Base-by-base conservation (phyloP, 1,140 invertebrate species). In the Drosophila pseudoobscura region DNA sequence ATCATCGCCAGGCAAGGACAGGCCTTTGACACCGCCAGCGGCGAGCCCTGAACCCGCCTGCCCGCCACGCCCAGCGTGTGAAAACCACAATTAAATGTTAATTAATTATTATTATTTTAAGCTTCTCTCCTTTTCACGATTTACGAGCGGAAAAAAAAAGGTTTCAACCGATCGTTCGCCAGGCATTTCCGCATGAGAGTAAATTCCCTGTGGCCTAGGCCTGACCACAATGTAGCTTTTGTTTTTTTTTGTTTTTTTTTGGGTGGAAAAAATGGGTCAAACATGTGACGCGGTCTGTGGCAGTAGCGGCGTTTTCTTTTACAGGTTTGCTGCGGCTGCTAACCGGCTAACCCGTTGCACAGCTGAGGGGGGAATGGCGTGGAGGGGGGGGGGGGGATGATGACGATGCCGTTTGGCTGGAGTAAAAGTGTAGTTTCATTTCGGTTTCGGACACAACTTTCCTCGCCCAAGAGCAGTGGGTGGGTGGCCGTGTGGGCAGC, bases 401-500 rank as follows among this genome's bases (percentile, higher is more conserved):
- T 39, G 35, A 39, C 35, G 35, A 39, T 49, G 50, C 45, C 49
- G 49, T 71, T 49, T 73, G 52, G 50, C 35, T 57, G 51, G 52
- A 77, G 73, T 76, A 84, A 84, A 84, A 83, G 80, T 84, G 49
- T 78, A 83, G 79, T 83, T 84, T 84, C 56, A 72, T 84, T 84
- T 84, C 58, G 51, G 74, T 84, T 76, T 71, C 51, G 29, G 29
- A 31, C 29, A 56, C 54, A 54, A 57, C 47, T 72, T 80, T 76
- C 69, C 71, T 75, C 71, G 56, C 15, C 45, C 24, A 51, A 41
- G 51, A 13, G 13, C 15, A 9, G 20, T 53, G 56, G 69, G 57
- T 73, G 68, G 55, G 43, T 39, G 15, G 29, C 17, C 1, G 17
- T 17, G 17, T 17, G 17, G 17, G 17, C 17, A 17, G 17, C 17